Percentiles rank a stretch among this genome's conserved stretches.
Evolutionary conservation across 2,888 invertebrate species (phyloP).

Genomic region (Cynaeus angustus): DNA sequence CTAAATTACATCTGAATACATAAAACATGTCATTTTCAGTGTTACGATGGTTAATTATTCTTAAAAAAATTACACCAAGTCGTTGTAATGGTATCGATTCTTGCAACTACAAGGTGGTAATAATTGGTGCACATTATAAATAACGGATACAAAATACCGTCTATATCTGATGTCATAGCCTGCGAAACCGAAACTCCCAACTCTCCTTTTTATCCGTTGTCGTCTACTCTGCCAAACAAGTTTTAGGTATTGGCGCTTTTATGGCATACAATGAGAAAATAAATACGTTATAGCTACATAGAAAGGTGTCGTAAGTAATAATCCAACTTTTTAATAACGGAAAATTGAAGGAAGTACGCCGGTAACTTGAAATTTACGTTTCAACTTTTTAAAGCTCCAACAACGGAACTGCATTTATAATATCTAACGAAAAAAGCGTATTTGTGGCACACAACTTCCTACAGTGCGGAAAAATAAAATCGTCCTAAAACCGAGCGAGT

Average conservation of each 20-base stretch:
- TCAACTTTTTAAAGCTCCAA: conserved; percentile 2
- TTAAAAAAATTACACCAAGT: conserved; percentile 26
- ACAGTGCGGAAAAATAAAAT: conserved; percentile 1
- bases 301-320: conserved; percentile 4
- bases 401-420: not conserved
- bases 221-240: conserved; percentile 4
- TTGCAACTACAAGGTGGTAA: not conserved
- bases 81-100: not conserved
- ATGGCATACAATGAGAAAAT: conserved; percentile 12
- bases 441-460: too few species aligned
- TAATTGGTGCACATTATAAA: not conserved
- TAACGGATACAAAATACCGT: not conserved
- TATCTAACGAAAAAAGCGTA: conserved; percentile 8
- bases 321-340: conserved; percentile 1
- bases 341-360: not conserved
- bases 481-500: not conserved
- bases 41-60: conserved; percentile 39
- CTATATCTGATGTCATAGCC: not conserved
- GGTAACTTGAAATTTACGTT: not conserved
- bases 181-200: conserved; percentile 1
- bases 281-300: conserved; percentile 10
- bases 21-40: conserved; percentile 42
- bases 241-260: conserved; percentile 8
- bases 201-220: not conserved
- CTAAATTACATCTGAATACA: conserved; percentile 38